Base-by-base conservation (phyloP, 2,888 invertebrate species). In the Bellardia bayeri region DNA sequence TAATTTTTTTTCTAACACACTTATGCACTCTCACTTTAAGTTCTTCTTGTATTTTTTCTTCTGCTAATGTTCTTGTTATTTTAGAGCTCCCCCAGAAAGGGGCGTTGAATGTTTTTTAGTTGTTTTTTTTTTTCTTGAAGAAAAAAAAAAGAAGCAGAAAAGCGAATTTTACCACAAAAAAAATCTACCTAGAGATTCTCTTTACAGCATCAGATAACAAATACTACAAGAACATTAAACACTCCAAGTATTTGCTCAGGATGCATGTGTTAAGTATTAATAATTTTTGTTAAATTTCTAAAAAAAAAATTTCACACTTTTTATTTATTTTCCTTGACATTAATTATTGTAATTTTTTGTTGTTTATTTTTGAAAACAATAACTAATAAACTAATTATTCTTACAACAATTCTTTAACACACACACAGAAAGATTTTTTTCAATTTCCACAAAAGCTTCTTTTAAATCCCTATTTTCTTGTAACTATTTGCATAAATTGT, bases 81-180 rank as follows among this genome's bases (percentile, higher is more conserved):
- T 30, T 58, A 68, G 49, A 84, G 87, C 83, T 84, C 78, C 83
- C 76, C 63, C 72, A 84, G 66, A 74, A 85, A 87, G 84, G 79
- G 87, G 84, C 87, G 72, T 87, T 66, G 51, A 45, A 71, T 54
- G 54, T 63, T 81, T 72, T 78, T 83, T 63, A 76, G 42, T 37
- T 61, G 40, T 68, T 68, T 49, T 68, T 30, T 11, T 9, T 45
- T 45, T 51, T 45, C 23, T 64, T 42, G 14, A 11, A 37, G 6
- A 33, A 33, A 37, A 37, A 33, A 33, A 2, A 33, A 64, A 64
- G 58, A 8, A 66, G 16, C 11, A 45, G 42, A 71, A 81, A 69
- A 75, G 11, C 45, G 45, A 56, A 76, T 33, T 30, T 84, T 54
- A 61, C 33, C 23, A 45, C 74, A 85, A 75, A 56, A 74, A 79